phyloP scores from a whole-genome alignment of 2,888 invertebrate species.

The Drosophila picticornis region DNA sequence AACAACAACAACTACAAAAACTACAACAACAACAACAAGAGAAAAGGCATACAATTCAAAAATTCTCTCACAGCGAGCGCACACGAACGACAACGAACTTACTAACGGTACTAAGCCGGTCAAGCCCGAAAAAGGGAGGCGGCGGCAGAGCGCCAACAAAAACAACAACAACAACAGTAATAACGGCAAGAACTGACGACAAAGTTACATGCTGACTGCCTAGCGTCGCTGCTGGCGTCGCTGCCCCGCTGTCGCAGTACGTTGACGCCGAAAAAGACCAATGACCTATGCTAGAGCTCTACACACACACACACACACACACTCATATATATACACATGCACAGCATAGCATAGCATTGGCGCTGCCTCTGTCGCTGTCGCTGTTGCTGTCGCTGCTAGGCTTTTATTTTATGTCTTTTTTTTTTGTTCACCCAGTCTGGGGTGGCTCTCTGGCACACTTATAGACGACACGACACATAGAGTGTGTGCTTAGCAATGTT shows the following conservation, averaged over 20 bases:
- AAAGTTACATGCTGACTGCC: conserved; percentile 76
- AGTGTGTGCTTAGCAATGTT: conserved; percentile 75
- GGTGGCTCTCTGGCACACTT: conserved; percentile 74
- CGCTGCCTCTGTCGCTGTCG: conserved; percentile 48
- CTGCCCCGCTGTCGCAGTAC: conserved; percentile 76
- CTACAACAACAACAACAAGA: conserved; percentile 23
- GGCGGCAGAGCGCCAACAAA: conserved; percentile 56
- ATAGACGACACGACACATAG: conserved; percentile 75
- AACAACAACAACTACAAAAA: conserved; percentile 18
- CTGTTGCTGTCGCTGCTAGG: conserved; percentile 55
- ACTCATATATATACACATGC: conserved; percentile 8
- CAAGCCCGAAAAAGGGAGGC: conserved; percentile 67
- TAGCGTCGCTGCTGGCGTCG: conserved; percentile 47
- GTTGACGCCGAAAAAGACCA: conserved; percentile 85
- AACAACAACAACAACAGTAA: conserved; percentile 35
- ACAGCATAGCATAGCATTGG: conserved; percentile 38
- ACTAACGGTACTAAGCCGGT: conserved; percentile 82
- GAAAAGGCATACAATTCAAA: conserved; percentile 53
- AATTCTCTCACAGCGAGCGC: conserved; percentile 64
- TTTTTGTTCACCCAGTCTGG: conserved; percentile 40
- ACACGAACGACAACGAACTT: conserved; percentile 75
- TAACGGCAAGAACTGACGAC: conserved; percentile 66
- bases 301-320: conserved; percentile 35
- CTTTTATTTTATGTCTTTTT: conserved; percentile 43
- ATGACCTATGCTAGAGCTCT: conserved; percentile 83